Conservation (phyloP, 92 coral and sea anemone genomes). For the Umimayanthus kanabou region DNA sequence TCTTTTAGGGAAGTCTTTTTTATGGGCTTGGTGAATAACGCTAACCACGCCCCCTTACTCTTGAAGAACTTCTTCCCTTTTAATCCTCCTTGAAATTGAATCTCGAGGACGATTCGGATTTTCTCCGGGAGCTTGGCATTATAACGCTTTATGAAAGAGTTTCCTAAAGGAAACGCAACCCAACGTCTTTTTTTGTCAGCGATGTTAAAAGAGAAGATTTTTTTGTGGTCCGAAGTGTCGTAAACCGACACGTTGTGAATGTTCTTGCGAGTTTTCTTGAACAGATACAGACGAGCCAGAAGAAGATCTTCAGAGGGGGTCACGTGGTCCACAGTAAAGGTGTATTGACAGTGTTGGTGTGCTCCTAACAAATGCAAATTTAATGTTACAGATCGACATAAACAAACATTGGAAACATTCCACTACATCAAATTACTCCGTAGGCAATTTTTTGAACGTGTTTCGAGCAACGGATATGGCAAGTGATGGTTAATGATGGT, state of each 20-base stretch:
- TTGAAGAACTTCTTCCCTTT: background rate
- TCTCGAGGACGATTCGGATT: background rate
- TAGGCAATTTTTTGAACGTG: too few relatives aligned
- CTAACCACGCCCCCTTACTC: slow-evolving; percentile 19
- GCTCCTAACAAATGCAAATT: background rate
- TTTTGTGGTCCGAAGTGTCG: background rate
- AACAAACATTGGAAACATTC: background rate
- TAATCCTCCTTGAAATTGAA: background rate
- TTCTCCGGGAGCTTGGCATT: background rate
- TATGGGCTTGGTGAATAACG: background rate
- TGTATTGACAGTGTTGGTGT: background rate
- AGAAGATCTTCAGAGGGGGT: background rate
- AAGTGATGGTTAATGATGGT: too few relatives aligned
- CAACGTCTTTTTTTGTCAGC: background rate
- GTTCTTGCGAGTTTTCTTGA: background rate
- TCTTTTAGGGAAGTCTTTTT: background rate
- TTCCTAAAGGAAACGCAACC: slow-evolving; percentile 27
- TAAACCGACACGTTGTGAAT: background rate
- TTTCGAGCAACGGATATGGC: too few relatives aligned
- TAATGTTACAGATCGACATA: background rate
- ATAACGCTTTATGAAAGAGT: slow-evolving; percentile 5
- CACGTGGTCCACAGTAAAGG: background rate
- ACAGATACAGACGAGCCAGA: slow-evolving; percentile 32
- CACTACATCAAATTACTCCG: too few relatives aligned
- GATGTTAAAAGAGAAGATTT: slow-evolving; percentile 17